Base-by-base conservation (phyloP, 2,888 invertebrate species). In the Aleiodes alternator region DNA sequence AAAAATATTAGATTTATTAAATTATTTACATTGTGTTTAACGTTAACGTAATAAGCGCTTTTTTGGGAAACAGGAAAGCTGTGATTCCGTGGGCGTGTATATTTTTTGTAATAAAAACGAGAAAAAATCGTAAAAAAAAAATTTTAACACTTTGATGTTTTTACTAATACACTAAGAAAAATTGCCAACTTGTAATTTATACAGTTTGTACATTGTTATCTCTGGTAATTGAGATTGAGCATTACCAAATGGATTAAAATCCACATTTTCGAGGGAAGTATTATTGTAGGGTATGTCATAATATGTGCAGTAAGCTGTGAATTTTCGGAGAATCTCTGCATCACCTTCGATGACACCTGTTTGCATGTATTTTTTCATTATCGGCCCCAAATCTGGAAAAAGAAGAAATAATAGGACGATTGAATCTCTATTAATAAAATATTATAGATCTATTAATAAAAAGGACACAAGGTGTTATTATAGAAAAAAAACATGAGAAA, bases 281-380 rank as follows among this genome's bases (percentile, higher is more conserved):
- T 12, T 55, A 11, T 9, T 53, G 11, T 87, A 90, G 0, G 92
- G 92, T 77, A 94, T 86, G 82, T 93, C 92, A 82, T 93, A 91
- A 83, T 92, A 93, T 56, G 91, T 91, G 2, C 93, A 85, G 80
- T 92, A 94, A 0, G 91, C 89, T 6, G 91, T 90, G 16, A 94
- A 84, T 71, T 90, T 91, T 72, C 88, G 88, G 72, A 91, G 88
- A 1, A 87, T 73, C 0, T 85, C 87, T 0, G 87, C 86, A 23
- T 90, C 90, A 51, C 88, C 89, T 0, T 84, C 78, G 34, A 91
- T 89, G 31, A 90, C 80, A 0, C 92, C 91, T n/a, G 86, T 88
- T 7, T 78, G 82, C 9, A 93, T 79, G 80, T 92, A 94, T 69
- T 90, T 90, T 64, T 90, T 87, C 38, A 94, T 77, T 55, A 88